A percentile compares a stretch with the other conserved stretches of the same genome.
phyloP scores from a whole-genome alignment of 2,888 invertebrate genomes.

The Schizotus pectinicornis region DNA sequence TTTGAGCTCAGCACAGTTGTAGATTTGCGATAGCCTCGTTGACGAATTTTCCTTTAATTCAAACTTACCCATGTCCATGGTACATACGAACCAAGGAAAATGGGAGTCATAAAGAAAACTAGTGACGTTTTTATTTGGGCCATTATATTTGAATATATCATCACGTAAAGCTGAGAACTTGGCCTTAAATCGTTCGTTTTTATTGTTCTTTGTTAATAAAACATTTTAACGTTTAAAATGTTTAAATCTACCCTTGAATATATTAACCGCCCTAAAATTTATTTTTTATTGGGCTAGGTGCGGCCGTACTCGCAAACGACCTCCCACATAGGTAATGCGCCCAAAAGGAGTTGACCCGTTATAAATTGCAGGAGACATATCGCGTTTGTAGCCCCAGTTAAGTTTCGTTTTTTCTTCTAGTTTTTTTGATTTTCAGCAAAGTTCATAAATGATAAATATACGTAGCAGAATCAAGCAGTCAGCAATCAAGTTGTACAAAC shows the following conservation, averaged over 20 bases:
- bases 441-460: conserved; percentile 30
- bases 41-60: conserved; percentile 6
- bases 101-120: conserved; percentile 19
- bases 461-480: conserved; percentile 22
- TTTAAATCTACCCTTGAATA: conserved; percentile 29
- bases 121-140: conserved; percentile 25
- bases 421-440: conserved; percentile 18
- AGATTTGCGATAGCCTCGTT: conserved; percentile 7
- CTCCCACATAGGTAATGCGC: conserved; percentile 31
- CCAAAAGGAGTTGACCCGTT: conserved; percentile 15
- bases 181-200: conserved; percentile 28
- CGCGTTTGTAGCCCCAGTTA: too few species aligned
- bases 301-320: conserved; percentile 26
- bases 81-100: conserved; percentile 11
- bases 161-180: conserved; percentile 26
- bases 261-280: conserved; percentile 32
- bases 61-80: background rate
- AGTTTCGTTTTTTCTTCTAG: too few species aligned
- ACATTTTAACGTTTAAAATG: conserved; percentile 30
- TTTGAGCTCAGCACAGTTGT: background rate
- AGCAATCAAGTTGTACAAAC: conserved; percentile 31
- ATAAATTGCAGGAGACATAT: conserved; percentile 15
- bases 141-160: conserved; percentile 30
- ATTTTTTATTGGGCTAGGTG: conserved; percentile 36
- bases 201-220: conserved; percentile 31